phyloP scores from a whole-genome alignment of 2,113 vertebrate species.

The Microtus richardsoni region DNA sequence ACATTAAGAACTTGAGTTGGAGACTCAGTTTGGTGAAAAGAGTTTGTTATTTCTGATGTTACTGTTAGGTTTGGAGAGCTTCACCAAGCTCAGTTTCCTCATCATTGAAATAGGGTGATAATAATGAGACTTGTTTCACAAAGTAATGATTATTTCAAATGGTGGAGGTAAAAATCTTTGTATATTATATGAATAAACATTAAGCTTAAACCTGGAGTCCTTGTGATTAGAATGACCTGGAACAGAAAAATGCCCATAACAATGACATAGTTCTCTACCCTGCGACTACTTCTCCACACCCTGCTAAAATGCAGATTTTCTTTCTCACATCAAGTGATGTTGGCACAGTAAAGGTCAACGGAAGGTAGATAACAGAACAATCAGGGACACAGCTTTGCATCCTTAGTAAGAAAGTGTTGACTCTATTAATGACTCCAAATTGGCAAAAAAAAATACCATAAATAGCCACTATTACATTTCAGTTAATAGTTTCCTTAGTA shows the following conservation, averaged over 20 bases:
- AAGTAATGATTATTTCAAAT: neutral
- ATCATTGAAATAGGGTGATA: neutral
- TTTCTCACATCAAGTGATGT: neutral
- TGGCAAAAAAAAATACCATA: neutral
- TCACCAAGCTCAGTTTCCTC: neutral
- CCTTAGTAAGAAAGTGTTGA: neutral
- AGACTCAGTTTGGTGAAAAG: neutral
- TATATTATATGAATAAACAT: neutral
- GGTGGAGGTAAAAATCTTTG: neutral
- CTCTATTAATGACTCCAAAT: neutral
- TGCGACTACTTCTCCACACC: neutral
- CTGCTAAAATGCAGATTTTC: neutral
- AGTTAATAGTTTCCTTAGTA: neutral
- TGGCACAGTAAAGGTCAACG: neutral
- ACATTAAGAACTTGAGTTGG: neutral
- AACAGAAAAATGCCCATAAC: neutral
- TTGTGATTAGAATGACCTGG: neutral
- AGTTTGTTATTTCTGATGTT: neutral
- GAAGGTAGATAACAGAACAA: neutral
- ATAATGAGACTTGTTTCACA: neutral
- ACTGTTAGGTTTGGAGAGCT: too few species aligned
- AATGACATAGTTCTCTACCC: neutral
- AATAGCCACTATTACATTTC: neutral
- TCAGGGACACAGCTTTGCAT: neutral
- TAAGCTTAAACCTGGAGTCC: neutral